Base-by-base conservation (phyloP, 2,888 invertebrate genomes). In the Augochlorella aurata region DNA sequence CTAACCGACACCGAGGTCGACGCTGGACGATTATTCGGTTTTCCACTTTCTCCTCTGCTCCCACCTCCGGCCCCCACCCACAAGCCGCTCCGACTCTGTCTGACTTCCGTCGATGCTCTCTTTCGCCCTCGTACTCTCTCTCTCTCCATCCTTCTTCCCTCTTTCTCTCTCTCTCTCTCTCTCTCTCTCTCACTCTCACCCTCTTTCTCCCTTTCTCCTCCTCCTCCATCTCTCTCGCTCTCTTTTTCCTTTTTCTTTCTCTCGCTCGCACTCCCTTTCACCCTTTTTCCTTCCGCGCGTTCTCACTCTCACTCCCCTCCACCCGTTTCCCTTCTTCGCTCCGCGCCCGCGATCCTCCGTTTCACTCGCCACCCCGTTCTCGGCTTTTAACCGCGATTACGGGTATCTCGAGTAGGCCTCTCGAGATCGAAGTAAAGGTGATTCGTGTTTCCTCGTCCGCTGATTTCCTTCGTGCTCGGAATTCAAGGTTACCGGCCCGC, bases 1-100 rank as follows among this genome's bases (percentile, higher is more conserved):
- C 90, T 90, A 90, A 90, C 89, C 89, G 87, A 85, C 88, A 86
- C 85, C 87, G 89, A 85, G 88, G 90, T 88, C 88, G 87, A 86
- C 88, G 87, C 85, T 81, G 88, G 88, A 90, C 90, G 90, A 91
- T 91, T 91, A 91, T 91, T 91, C 91, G 90, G 86, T 91, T 91
- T 91, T 91, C 90, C 89, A 89, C 88, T 90, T 89, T 91, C 89
- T 90, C 89, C 87, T 85, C 89, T 63, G 87, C 86, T 79, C 73
- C 79, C 77, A 63, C 38, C 63, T 24, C 58, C 58, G 16, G 14
- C 58, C 12, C 58, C 24, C 29, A 2, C 38, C 38, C 16, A 12
- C 38, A 8, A 5, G 29, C 24, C 24, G 14, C 2, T 24, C 47
- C 47, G 1, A 7, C 61, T 61, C 61, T 61, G 61, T 61, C 61